A percentile compares a stretch with the other conserved stretches of the same genome.
phyloP scores from a whole-genome alignment of 1,140 invertebrate species.

The Magallana gigas region DNA sequence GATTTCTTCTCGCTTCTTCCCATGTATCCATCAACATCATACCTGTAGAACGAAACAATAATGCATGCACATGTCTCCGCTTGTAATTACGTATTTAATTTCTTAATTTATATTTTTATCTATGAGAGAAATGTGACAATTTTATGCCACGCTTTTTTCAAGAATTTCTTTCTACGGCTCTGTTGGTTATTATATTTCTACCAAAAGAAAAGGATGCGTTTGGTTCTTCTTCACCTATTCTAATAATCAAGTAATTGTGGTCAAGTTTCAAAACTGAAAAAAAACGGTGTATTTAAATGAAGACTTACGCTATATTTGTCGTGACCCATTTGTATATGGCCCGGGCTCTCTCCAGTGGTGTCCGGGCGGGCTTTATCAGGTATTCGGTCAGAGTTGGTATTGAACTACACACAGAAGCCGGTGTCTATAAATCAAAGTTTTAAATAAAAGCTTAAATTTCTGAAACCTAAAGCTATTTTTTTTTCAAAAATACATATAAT shows the following conservation, averaged over 20 bases:
- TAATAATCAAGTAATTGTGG: too few species aligned
- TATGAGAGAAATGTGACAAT: too few species aligned
- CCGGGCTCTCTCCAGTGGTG: background rate
- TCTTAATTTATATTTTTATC: too few species aligned
- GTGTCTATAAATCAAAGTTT: background rate
- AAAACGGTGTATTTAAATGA: background rate
- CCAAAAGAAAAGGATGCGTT: too few species aligned
- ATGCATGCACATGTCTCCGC: too few species aligned
- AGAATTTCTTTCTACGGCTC: too few species aligned
- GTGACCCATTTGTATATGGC: conserved; percentile 32
- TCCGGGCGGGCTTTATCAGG: conserved; percentile 12
- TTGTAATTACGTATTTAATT: too few species aligned
- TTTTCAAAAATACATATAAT: too few species aligned
- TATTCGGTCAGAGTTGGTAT: background rate
- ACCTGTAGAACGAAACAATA: background rate
- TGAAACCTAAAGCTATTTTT: too few species aligned
- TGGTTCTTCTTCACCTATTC: too few species aligned
- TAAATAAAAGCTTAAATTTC: background rate
- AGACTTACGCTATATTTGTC: conserved; percentile 24
- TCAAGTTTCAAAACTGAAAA: background rate
- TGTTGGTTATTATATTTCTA: too few species aligned
- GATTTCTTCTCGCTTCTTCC: conserved; percentile 7
- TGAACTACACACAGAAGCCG: conserved; percentile 13
- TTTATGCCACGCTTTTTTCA: too few species aligned
- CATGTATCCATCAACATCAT: conserved; percentile 27